Conservation (phyloP, 1,140 invertebrate species). For the Habropoda laboriosa region DNA sequence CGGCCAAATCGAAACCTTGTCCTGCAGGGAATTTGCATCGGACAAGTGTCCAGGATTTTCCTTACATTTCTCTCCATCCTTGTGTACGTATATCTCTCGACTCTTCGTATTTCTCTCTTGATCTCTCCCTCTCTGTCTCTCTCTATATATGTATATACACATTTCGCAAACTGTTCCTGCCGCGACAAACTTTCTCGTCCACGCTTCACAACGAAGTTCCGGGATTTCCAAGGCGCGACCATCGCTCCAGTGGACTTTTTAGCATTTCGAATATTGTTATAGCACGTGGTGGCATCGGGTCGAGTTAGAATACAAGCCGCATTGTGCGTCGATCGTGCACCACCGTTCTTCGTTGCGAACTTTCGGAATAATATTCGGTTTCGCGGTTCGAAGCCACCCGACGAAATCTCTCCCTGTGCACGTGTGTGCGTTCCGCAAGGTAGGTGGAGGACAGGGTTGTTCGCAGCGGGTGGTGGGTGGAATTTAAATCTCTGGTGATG, state of each 20-base stretch:
- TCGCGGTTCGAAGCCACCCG: neutral
- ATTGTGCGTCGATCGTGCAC: constrained; percentile 16
- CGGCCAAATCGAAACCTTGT: constrained; percentile 45
- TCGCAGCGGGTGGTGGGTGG: neutral
- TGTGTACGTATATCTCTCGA: too few species aligned
- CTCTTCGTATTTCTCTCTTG: neutral
- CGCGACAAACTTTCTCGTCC: constrained; percentile 16
- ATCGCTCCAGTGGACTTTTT: constrained; percentile 16
- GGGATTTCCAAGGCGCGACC: neutral
- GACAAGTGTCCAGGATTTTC: constrained; percentile 49
- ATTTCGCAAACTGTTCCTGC: too few species aligned
- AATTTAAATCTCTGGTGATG: constrained; percentile 35
- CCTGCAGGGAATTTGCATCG: constrained; percentile 63
- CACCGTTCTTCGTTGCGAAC: constrained; percentile 26
- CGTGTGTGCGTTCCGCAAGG: neutral
- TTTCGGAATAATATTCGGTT: constrained; percentile 50
- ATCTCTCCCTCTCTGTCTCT: neutral
- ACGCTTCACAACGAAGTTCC: neutral
- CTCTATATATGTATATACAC: neutral
- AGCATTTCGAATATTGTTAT: constrained; percentile 36
- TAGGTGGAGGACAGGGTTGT: neutral
- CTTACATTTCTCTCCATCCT: neutral
- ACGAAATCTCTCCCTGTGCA: neutral
- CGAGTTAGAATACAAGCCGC: constrained; percentile 20
- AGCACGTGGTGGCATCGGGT: constrained; percentile 37